Base-by-base conservation (phyloP, 2,888 invertebrate genomes). In the Acleris literana region DNA sequence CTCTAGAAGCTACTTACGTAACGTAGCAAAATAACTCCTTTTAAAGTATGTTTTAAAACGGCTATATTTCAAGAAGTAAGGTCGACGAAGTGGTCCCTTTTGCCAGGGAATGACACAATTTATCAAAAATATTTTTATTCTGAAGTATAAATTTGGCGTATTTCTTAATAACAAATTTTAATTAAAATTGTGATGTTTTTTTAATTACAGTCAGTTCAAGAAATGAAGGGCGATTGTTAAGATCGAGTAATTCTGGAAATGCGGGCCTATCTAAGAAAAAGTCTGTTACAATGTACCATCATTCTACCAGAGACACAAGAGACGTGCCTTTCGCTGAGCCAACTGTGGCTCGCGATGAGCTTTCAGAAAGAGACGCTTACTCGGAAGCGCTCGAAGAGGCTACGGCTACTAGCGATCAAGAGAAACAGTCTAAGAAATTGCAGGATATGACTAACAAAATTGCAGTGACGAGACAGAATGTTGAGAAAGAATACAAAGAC, bases 401-500 rank as follows among this genome's bases (percentile, higher is more conserved):
- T 4, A 73, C 79, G 1, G 63, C 65, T 39, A 68, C 71, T 2
- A 63, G 68, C 9, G 67, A 75, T 11, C 53, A 79, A 25, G 77
- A 77, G 48, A 77, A 82, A 20, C 76, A 79, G 22, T 75, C 78
- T 17, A 86, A 79, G 46, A 84, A 79, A 69, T 66, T 81, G n/a
- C 81, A 83, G 62, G 80, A 85, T 51, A 74, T 80, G 71, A 85
- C 87, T 64, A 85, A 78, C 68, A 90, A 82, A 77, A 77, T 92
- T 56, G 92, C 92, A 11, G 75, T 89, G 73, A 82, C 97, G 70
- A 96, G 96, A 83, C 93, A 98, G 73, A 93, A 96, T 78, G 85
- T 92, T 53, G 91, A 93, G 64, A 91, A 89, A 65, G 93, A 93
- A 71, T 92, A 90, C 70, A 84, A 80, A 64, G 90, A 92, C 63